Percentiles rank a stretch among this genome's conserved stretches.
phyloP scores from a whole-genome alignment of 2,797 vertebrate genomes.

The Thalassophryne amazonica region DNA sequence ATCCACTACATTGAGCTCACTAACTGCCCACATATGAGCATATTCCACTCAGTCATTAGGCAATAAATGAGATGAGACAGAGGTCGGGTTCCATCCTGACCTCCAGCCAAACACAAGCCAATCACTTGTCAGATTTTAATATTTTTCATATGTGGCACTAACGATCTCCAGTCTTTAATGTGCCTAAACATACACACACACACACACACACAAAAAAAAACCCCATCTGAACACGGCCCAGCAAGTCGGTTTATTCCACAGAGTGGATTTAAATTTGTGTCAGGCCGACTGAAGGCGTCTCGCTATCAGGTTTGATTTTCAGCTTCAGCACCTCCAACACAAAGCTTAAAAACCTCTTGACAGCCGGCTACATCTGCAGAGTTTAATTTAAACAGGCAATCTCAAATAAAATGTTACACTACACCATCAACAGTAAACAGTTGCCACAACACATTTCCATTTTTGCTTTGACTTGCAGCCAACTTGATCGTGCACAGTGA shows the following conservation, averaged over 20 bases:
- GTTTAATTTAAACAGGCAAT: constrained; percentile 15
- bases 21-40: neutral
- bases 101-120: too few relatives aligned
- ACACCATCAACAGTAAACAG: constrained; percentile 3
- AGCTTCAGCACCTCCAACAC: constrained; percentile 4
- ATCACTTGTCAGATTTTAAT: too few relatives aligned
- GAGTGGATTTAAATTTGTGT: too few relatives aligned
- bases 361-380: neutral
- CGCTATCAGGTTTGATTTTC: neutral
- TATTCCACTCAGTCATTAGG: too few relatives aligned
- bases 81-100: neutral
- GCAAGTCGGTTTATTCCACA: too few relatives aligned
- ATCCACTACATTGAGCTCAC: neutral
- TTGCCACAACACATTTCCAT: constrained; percentile 16
- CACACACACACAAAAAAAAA: too few relatives aligned
- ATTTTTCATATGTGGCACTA: too few relatives aligned
- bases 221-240: too few relatives aligned
- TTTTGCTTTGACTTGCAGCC: constrained; percentile 29
- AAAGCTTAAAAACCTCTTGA: constrained; percentile 1
- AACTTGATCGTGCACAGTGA: constrained; percentile 27
- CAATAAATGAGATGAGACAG: neutral
- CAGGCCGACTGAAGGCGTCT: neutral
- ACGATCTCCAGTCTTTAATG: too few relatives aligned
- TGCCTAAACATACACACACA: too few relatives aligned
- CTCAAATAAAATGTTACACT: constrained; percentile 10